Base-by-base conservation (phyloP, 1,140 invertebrate genomes). In the Glossosoma conforme region DNA sequence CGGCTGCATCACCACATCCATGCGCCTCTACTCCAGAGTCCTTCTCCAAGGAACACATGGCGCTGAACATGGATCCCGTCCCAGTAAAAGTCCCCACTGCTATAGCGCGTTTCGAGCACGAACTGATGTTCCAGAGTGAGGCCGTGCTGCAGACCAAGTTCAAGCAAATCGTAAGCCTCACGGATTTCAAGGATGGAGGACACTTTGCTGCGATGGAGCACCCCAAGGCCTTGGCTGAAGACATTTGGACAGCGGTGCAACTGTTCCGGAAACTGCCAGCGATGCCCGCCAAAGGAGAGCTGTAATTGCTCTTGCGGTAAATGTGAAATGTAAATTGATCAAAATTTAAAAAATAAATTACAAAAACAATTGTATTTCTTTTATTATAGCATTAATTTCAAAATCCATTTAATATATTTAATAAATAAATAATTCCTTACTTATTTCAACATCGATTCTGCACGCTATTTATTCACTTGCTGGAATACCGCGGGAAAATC, bases 121-220 rank as follows among this genome's bases (percentile, higher is more conserved):
- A 85, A 60, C 2, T 85, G 1, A 0, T 58, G 0, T 75, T 77
- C 36, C 17, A 47, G 0, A 66, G 80, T 0, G 69, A 81, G 40
- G 67, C 61, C 2, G 41, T 79, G 2, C 44, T 84, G 8, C 60
- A 65, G 40, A 56, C 65, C 0, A 77, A 70, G 56, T 85, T 68
- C 56, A 57, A 58, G 3, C 80, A 84, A 61, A 52, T 85, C 4
- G 63, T 83, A 14, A 77, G 81, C 28, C 67, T 74, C 11, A 79
- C 67, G 13, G 67, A 80, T 56, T 61, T 77, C 28, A 22, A 61
- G 2, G 65, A 72, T 8, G 87, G 86, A 3, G 89, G 89, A 8
- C 89, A 92, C 65, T 91, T 91, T 63, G 82, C 82, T 11, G 86
- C 87, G 0, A 78, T 90, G 42, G 85, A 91, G 67, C 69, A 81